phyloP scores from a whole-genome alignment of 1,140 invertebrate species.

The Macrotrachela quadricornifera region DNA sequence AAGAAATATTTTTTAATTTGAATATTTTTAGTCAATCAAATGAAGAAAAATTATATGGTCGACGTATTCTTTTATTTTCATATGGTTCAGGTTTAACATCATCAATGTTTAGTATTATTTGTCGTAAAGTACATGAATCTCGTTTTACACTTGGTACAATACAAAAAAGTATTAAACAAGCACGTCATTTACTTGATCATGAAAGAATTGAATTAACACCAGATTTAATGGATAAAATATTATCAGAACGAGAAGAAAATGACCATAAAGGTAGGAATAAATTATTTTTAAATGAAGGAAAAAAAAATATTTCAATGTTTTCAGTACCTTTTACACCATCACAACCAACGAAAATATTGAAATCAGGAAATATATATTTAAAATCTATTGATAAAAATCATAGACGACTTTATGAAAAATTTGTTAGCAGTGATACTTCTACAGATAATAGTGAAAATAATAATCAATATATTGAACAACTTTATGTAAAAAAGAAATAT shows the following conservation, averaged over 20 bases:
- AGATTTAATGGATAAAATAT: slow-evolving; percentile 1
- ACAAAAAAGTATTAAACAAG: not conserved
- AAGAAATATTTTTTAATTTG: not conserved
- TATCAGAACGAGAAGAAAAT: not conserved
- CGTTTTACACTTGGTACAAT: not conserved
- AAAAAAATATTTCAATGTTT: no score
- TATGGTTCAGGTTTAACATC: slow-evolving; percentile 90
- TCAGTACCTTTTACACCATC: no score
- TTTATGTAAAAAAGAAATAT: no score
- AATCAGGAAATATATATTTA: slow-evolving; percentile 4
- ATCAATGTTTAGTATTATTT: slow-evolving; percentile 67
- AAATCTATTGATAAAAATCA: slow-evolving; percentile 6
- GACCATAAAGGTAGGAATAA: slow-evolving; percentile 4
- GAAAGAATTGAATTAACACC: slow-evolving; percentile 4
- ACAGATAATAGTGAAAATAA: no score
- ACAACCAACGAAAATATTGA: not conserved
- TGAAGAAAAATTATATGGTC: slow-evolving; percentile 23
- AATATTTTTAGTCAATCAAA: not conserved
- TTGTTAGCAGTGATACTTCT: no score
- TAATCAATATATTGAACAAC: no score
- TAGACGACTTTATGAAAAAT: not conserved
- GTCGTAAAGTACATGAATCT: not conserved
- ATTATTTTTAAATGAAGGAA: not conserved
- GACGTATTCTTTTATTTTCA: slow-evolving; percentile 70
- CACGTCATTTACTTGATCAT: not conserved